These are phyloP conservation scores for Pempheris klunzingeri DNA, from an alignment of 2,797 vertebrate species.

Conservation along the genomic window DNA sequence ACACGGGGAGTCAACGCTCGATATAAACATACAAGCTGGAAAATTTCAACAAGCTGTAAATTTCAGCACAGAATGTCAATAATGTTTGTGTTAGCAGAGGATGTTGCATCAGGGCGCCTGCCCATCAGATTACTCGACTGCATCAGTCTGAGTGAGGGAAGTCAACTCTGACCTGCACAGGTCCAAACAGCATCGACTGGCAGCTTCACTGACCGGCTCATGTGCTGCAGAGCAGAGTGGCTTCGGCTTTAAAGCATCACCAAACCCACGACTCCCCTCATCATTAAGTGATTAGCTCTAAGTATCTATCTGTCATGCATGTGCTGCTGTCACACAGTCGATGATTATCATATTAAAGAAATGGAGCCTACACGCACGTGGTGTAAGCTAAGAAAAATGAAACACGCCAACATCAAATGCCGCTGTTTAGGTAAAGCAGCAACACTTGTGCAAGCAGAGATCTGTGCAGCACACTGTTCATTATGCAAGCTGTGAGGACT, in stretches of 20 bases:
- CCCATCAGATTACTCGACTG: constrained; percentile 28
- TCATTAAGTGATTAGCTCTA: constrained; percentile 38
- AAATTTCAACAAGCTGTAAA: no score
- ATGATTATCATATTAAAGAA: constrained; percentile 41
- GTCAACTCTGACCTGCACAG: constrained; percentile 44
- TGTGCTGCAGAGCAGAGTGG: not conserved
- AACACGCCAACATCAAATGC: constrained; percentile 34
- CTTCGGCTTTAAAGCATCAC: constrained; percentile 27
- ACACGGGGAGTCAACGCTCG: constrained; percentile 69
- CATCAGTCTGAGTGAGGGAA: constrained; percentile 22
- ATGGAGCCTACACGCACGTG: constrained; percentile 36
- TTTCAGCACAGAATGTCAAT: constrained; percentile 59
- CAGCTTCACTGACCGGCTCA: not conserved
- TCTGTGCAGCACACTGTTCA: constrained; percentile 45
- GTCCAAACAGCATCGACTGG: constrained; percentile 35
- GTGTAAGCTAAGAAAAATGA: constrained; percentile 6
- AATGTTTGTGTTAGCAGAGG: constrained; percentile 47
- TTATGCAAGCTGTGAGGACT: constrained; percentile 60
- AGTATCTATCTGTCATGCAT: constrained; percentile 35
- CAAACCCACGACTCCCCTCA: constrained; percentile 14
- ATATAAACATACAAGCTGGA: constrained; percentile 64
- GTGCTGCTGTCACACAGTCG: constrained; percentile 15
- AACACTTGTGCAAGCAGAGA: constrained; percentile 21
- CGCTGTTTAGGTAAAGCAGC: constrained; percentile 50
- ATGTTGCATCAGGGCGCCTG: constrained; percentile 35